phyloP scores from a whole-genome alignment of 2,797 vertebrate species.

The Falco peregrinus region DNA sequence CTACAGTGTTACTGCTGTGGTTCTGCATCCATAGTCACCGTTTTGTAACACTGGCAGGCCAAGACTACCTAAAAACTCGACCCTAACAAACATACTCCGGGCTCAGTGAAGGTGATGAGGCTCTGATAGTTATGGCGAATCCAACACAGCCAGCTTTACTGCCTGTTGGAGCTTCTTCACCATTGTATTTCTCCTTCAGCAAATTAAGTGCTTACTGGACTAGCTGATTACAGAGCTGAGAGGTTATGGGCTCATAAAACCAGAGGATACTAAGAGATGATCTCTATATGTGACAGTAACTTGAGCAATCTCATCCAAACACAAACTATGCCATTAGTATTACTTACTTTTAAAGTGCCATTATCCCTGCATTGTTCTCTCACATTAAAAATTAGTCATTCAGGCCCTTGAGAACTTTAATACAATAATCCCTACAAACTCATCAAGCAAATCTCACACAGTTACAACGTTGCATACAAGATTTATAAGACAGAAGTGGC shows the following conservation, averaged over 20 bases:
- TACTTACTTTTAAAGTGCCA: slow-evolving; percentile 34
- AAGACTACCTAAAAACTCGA: background rate
- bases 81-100: background rate
- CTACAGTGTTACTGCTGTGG: background rate
- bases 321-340: slow-evolving; percentile 45
- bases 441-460: slow-evolving; percentile 20
- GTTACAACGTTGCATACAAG: background rate
- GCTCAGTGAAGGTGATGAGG: background rate
- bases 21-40: background rate
- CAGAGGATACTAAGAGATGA: background rate
- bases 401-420: slow-evolving; percentile 48
- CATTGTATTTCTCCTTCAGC: background rate
- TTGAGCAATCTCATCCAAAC: background rate
- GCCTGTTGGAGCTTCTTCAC: background rate
- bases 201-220: background rate
- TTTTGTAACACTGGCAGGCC: background rate
- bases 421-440: slow-evolving; percentile 35
- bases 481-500: slow-evolving; percentile 29
- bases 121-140: background rate
- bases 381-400: slow-evolving; percentile 49
- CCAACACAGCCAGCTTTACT: background rate
- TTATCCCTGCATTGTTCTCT: slow-evolving; percentile 30
- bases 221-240: background rate
- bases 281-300: background rate
- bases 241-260: slow-evolving; percentile 26